These are phyloP conservation scores for Pseudorhiza aurosa DNA, from an alignment of 30 jellyfish, hydroid and myxozoan genomes.

Conservation along the genomic window DNA sequence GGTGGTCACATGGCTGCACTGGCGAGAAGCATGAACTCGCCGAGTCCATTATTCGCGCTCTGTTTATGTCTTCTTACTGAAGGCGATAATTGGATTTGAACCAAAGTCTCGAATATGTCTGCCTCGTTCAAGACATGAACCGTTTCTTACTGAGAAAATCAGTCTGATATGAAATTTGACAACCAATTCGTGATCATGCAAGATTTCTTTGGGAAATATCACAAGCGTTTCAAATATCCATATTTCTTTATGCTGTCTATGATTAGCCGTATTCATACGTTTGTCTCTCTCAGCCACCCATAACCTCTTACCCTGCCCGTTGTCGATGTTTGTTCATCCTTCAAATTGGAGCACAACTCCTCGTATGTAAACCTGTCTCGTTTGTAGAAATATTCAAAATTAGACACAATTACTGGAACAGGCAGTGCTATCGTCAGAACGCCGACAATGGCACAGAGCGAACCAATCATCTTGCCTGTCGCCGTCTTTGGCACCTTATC, in stretches of 20 bases:
- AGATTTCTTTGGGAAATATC: too few species aligned
- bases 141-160: too few species aligned
- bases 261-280: slow-evolving; percentile 9
- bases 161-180: too few species aligned
- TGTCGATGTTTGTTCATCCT: neutral
- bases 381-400: slow-evolving; percentile 91
- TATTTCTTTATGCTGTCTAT: neutral
- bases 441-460: slow-evolving; percentile 96
- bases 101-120: too few species aligned
- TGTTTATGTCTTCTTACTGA: too few species aligned
- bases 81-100: too few species aligned
- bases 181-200: too few species aligned
- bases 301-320: neutral
- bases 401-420: slow-evolving; percentile 95
- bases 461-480: slow-evolving; percentile 87
- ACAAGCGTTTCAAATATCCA: too few species aligned
- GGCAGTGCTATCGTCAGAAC: slow-evolving; percentile 92
- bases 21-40: too few species aligned
- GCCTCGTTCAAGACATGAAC: too few species aligned
- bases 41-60: too few species aligned
- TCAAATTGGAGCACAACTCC: slow-evolving; percentile 6
- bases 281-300: slow-evolving; percentile 38
- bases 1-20: too few species aligned
- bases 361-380: slow-evolving; percentile 73
- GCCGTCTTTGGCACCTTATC: slow-evolving; percentile 87